phyloP scores from a whole-genome alignment of 1,140 invertebrate species.

The Calycopis cecrops region DNA sequence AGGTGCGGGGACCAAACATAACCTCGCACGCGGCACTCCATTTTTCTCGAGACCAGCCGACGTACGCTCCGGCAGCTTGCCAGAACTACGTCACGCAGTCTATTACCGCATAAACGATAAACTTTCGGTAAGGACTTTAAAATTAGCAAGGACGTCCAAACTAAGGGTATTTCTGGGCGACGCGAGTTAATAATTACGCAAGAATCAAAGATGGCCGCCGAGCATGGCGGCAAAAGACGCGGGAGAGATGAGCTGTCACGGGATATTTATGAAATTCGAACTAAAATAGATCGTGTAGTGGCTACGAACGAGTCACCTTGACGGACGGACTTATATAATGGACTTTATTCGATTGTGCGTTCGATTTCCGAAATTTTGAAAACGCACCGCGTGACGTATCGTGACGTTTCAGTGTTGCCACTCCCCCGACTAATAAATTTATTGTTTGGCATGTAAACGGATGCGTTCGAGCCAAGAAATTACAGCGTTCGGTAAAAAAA shows the following conservation, averaged over 20 bases:
- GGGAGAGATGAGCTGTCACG: slow-evolving; percentile 70
- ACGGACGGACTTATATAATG: slow-evolving; percentile 60
- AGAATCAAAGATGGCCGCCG: slow-evolving; percentile 55
- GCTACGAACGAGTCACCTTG: slow-evolving; percentile 68
- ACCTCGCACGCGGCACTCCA: slow-evolving; percentile 45
- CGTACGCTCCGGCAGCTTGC: slow-evolving; percentile 56
- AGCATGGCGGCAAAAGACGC: slow-evolving; percentile 53
- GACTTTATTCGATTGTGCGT: slow-evolving; percentile 37
- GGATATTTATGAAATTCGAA: slow-evolving; percentile 73
- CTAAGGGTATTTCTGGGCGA: slow-evolving; percentile 44
- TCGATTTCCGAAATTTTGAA: slow-evolving; percentile 54
- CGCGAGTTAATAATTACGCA: slow-evolving; percentile 58
- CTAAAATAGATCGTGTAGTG: slow-evolving; percentile 68
- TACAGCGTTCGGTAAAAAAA: slow-evolving; percentile 72
- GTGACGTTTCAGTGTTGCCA: slow-evolving; percentile 58
- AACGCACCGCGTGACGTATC: slow-evolving; percentile 61
- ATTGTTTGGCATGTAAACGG: slow-evolving; percentile 75
- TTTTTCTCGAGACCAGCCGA: slow-evolving; percentile 46
- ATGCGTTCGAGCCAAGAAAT: slow-evolving; percentile 74
- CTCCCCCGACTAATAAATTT: slow-evolving; percentile 74
- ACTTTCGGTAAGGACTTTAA: slow-evolving; percentile 70
- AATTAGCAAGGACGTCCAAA: slow-evolving; percentile 66
- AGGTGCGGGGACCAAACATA: slow-evolving; percentile 55
- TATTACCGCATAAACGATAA: slow-evolving; percentile 68
- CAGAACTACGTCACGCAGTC: slow-evolving; percentile 54